Evolutionary conservation across 2,113 vertebrate species (phyloP), one percentile per base, ranked within the genome.

Genomic region (Macaca fascicularis): DNA sequence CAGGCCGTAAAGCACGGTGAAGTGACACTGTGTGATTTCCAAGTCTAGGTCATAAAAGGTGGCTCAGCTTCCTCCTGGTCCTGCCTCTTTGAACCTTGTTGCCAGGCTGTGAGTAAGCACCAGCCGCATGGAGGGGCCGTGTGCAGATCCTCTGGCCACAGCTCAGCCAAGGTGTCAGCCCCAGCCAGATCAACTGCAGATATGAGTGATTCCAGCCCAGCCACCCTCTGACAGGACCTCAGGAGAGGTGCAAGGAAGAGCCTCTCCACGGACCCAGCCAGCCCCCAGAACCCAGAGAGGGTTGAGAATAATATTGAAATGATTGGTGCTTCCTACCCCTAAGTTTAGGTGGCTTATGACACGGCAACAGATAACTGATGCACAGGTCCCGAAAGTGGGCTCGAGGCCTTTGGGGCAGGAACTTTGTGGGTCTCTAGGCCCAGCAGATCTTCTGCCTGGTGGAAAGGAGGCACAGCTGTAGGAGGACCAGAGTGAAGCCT

Each of bases 251-350:
- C 0, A 0, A 16, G 2, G 43, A 55, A 40, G 40, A 20, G 13
- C 5, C 7, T 0, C 48, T 1, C 25, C 27, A 0, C n/a, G 8
- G 27, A 67, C 50, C 64, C 8, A 10, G 43, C 52, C 50, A 38
- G 11, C 32, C 64, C 67, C 52, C 64, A 45, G 35, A 0, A 5
- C 35, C 0, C 0, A 0, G 30, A 45, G 61, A 27, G 8, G 16
- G 27, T 32, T 19, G 12, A n/a, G 16, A 7, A 8, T 59, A 4
- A 43, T 25, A 12, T 6, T 8, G 30, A 69, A 11, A 4, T 8
- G 22, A 6, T 1, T 1, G 35, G 13, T 10, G 27, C 23, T 19
- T 10, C 40, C 64, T 25, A 5, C 64, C 35, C 64, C 5, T 1
- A 5, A 22, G 6, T 20, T 32, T 17, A 45, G 14, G 7, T 3